These are phyloP conservation scores for Caenorhabditis uteleia DNA, from an alignment of 2,888 invertebrate species.

Conservation along the genomic window DNA sequence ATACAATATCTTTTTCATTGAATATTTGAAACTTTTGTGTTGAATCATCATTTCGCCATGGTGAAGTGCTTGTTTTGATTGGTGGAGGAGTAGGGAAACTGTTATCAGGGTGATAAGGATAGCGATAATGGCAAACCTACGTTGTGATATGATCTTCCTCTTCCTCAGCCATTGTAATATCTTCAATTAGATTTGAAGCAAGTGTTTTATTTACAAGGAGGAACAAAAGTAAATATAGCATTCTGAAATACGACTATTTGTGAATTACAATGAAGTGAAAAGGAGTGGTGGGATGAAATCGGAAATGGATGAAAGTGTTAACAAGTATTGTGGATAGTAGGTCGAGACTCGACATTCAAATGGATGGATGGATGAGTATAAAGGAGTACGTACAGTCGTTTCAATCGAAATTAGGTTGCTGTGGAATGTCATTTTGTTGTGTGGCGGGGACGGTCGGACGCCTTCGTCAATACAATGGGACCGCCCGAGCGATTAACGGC, in stretches of 20 bases:
- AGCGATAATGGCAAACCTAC: not conserved
- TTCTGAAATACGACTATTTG: no score
- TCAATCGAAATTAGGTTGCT: constrained; percentile 1
- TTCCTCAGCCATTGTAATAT: constrained; percentile 10
- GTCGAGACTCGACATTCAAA: no score
- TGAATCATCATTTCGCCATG: constrained; percentile 3
- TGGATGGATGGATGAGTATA: not conserved
- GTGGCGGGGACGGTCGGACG: not conserved
- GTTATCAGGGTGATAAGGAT: constrained; percentile 1
- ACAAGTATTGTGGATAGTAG: no score
- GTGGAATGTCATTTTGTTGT: not conserved
- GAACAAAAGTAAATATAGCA: no score
- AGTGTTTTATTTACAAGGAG: not conserved
- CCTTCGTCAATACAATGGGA: no score
- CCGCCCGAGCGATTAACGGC: no score
- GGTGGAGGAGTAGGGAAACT: constrained; percentile 39
- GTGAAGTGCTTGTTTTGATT: constrained; percentile 20
- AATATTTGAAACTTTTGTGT: constrained; percentile 35
- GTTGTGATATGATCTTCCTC: constrained; percentile 20
- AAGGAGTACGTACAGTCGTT: no score
- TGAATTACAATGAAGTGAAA: not conserved
- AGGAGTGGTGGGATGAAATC: not conserved
- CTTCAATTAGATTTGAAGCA: constrained; percentile 17
- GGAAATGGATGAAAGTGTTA: not conserved
- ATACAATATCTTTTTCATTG: constrained; percentile 21